A percentile compares a stretch with the other conserved stretches of the same genome.
Evolutionary conservation across 2,888 invertebrate genomes (phyloP).

Genomic region (Ormyrus nitidulus): DNA sequence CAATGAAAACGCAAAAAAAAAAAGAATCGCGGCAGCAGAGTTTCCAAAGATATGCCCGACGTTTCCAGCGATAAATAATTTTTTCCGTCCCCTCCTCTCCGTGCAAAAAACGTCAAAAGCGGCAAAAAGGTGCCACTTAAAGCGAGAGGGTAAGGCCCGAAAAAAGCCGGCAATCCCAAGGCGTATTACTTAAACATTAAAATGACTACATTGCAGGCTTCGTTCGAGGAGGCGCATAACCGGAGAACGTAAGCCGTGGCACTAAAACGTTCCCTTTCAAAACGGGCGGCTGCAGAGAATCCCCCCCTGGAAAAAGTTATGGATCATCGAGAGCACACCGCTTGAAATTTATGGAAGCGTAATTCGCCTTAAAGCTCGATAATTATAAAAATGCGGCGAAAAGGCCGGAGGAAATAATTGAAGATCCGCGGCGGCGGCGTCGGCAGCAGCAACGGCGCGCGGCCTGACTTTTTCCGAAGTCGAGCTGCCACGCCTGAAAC

Average conservation of each 20-base stretch:
- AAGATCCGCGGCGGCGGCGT: constrained; percentile 19
- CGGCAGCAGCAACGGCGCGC: background rate
- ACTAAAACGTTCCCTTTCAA: constrained; percentile 24
- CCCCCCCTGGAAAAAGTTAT: background rate
- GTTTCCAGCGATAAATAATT: background rate
- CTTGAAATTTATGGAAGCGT: constrained; percentile 43
- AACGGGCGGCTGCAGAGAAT: background rate
- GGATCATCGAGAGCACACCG: background rate
- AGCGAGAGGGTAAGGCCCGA: background rate
- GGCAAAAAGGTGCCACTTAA: background rate
- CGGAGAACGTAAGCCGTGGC: background rate
- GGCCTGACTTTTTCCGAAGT: constrained; percentile 13
- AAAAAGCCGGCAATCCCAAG: constrained; percentile 11
- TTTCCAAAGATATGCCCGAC: background rate
- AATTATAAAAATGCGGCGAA: constrained; percentile 36
- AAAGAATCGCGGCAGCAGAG: background rate
- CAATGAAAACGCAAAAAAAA: background rate
- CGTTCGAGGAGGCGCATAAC: constrained; percentile 11
- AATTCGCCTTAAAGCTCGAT: constrained; percentile 43
- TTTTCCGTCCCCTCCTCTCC: background rate
- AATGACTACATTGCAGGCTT: background rate
- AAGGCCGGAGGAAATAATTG: constrained; percentile 30
- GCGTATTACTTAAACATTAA: background rate
- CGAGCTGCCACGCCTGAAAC: constrained; percentile 30
- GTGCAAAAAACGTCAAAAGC: constrained; percentile 4